Conservation (phyloP, 2,888 invertebrate species). For the Dryobota labecula region DNA sequence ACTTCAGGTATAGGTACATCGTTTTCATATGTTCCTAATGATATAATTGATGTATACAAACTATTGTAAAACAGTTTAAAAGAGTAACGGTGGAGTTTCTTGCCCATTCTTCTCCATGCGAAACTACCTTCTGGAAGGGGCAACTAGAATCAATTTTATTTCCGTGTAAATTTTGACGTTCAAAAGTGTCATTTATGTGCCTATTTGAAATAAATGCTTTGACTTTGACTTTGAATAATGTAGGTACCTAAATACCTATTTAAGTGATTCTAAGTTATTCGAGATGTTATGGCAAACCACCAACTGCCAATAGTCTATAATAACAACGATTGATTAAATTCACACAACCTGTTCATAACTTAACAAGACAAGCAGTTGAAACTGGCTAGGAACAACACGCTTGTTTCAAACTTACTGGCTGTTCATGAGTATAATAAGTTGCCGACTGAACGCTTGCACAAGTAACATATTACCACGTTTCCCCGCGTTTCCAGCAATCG, state of each 20-base stretch:
- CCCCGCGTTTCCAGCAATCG: conserved; percentile 40
- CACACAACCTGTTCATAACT: conserved; percentile 19
- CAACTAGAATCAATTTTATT: too few species aligned
- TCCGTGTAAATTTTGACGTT: too few species aligned
- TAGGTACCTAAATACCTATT: background rate
- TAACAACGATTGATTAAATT: conserved; percentile 12
- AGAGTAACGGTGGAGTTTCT: too few species aligned
- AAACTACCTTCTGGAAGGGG: too few species aligned
- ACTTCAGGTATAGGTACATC: too few species aligned
- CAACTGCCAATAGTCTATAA: background rate
- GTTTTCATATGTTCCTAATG: too few species aligned
- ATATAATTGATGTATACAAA: too few species aligned
- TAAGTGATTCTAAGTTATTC: background rate
- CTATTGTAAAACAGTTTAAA: too few species aligned
- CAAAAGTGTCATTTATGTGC: too few species aligned
- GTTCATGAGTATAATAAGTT: conserved; percentile 49
- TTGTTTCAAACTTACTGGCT: conserved; percentile 38
- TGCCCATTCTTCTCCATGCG: too few species aligned
- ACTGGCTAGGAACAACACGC: conserved; percentile 28
- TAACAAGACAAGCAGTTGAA: conserved; percentile 30
- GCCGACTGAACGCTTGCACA: conserved; percentile 33
- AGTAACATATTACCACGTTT: conserved; percentile 49
- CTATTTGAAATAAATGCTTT: too few species aligned
- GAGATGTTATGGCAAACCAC: background rate
- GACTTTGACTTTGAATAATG: too few species aligned